A percentile compares a stretch with the other conserved stretches of the same genome.
These are phyloP conservation scores for Nephrotoma flavescens DNA, from an alignment of 2,888 invertebrate species.

Conservation along the genomic window DNA sequence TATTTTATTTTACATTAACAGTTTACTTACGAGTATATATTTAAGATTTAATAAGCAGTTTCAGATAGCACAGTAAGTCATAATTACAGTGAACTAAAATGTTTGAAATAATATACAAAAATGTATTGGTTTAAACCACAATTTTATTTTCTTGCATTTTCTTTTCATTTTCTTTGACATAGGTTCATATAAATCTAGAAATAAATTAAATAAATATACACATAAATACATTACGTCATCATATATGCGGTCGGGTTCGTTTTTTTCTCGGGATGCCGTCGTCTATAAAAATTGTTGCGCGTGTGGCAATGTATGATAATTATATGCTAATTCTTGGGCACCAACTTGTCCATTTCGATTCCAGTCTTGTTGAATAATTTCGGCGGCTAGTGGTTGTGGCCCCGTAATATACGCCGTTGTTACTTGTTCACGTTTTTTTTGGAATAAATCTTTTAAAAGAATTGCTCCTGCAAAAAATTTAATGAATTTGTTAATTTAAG, in stretches of 20 bases:
- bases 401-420: constrained; percentile 33
- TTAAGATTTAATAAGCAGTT: too few relatives aligned
- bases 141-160: neutral
- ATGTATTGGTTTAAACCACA: neutral
- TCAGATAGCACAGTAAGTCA: too few relatives aligned
- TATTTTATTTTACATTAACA: too few relatives aligned
- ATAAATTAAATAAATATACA: neutral
- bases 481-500: neutral
- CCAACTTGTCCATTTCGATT: constrained; percentile 31
- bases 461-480: constrained; percentile 22
- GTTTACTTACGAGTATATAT: too few relatives aligned
- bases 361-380: constrained; percentile 32
- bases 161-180: neutral
- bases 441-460: constrained; percentile 31
- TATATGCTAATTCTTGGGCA: constrained; percentile 29
- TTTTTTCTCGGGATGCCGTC: neutral
- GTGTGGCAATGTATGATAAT: constrained; percentile 31
- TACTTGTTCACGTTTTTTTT: constrained; percentile 32
- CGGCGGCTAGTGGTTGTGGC: constrained; percentile 28
- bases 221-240: neutral
- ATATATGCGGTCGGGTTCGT: neutral
- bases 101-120: neutral
- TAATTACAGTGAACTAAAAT: too few relatives aligned
- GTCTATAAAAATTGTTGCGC: neutral
- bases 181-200: neutral